Evolutionary conservation across 2,888 invertebrate species (phyloP).

Genomic region (Hypolimnas misippus): DNA sequence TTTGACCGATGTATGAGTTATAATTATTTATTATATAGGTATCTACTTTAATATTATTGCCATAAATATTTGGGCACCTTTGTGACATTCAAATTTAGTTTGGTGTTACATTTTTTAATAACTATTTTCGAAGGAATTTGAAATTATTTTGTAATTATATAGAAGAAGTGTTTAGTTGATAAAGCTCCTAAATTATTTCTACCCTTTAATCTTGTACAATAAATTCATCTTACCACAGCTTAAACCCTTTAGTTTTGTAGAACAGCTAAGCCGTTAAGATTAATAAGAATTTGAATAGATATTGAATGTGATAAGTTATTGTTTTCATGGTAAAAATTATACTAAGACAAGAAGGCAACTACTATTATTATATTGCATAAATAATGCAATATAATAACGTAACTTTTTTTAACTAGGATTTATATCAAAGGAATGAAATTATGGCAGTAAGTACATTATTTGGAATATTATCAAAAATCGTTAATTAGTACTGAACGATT

Average conservation of each 20-base stretch:
- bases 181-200: conserved; percentile 42
- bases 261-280: conserved; percentile 24
- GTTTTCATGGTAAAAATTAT: neutral
- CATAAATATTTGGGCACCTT: conserved; percentile 48
- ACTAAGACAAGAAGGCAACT: neutral
- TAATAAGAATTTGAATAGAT: conserved; percentile 18
- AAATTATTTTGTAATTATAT: conserved; percentile 27
- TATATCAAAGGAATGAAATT: neutral
- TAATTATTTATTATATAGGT: conserved; percentile 36
- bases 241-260: conserved; percentile 19
- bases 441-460: neutral
- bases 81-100: conserved; percentile 39
- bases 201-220: conserved; percentile 39
- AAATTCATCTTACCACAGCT: conserved; percentile 32
- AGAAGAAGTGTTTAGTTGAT: conserved; percentile 39
- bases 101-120: conserved; percentile 40
- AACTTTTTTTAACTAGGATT: neutral
- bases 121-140: conserved; percentile 35
- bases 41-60: conserved; percentile 50
- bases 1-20: conserved; percentile 21
- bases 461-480: neutral
- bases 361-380: neutral
- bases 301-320: conserved; percentile 37
- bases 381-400: neutral
- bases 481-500: too few relatives aligned